Evolutionary conservation across 1,140 invertebrate species (phyloP), one percentile per base, ranked within the genome.

Genomic region (Alviniconcha marisindica): DNA sequence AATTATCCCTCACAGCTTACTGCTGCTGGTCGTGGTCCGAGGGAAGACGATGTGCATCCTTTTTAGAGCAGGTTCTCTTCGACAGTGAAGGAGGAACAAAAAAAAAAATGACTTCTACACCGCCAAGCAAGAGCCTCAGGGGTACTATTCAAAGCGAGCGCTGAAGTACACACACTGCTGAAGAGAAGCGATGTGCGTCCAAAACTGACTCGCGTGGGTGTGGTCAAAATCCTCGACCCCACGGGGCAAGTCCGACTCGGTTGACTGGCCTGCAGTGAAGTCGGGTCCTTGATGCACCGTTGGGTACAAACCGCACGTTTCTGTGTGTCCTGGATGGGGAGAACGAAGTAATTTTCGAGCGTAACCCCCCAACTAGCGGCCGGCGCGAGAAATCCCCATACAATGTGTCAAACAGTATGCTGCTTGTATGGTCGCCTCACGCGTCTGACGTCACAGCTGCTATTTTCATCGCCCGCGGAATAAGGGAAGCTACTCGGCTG

Each of bases 221-320:
- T 83, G 82, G 82, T 83, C 82, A 40, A 71, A 79, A 66, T 83
- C 71, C 71, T 83, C 78, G 40, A 69, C 71, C 66, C 63, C 69
- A 28, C 15, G 31, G 12, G 1, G 3, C 28, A 36, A 14, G 12
- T 69, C 48, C 21, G 7, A 40, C 66, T 63, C 31, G 33, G 48
- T 38, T 21, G 48, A 38, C 28, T 38, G 31, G 28, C 66, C 66
- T 31, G 44, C 48, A 42, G 31, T 10, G 31, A 69, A 83, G 44
- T 69, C 71, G 33, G 44, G 42, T 51, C 42, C 76, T 54, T 73
- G 66, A 2, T 38, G 76, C 28, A 83, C 44, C 42, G 15, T 54
- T 79, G 76, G 56, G 74, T 83, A 73, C 66, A 51, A 73, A 73
- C 63, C 71, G 66, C 71, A 38, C 33, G 60, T 33, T 60, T 56